phyloP scores from a whole-genome alignment of 2,113 vertebrate genomes.

The Columbina picui region DNA sequence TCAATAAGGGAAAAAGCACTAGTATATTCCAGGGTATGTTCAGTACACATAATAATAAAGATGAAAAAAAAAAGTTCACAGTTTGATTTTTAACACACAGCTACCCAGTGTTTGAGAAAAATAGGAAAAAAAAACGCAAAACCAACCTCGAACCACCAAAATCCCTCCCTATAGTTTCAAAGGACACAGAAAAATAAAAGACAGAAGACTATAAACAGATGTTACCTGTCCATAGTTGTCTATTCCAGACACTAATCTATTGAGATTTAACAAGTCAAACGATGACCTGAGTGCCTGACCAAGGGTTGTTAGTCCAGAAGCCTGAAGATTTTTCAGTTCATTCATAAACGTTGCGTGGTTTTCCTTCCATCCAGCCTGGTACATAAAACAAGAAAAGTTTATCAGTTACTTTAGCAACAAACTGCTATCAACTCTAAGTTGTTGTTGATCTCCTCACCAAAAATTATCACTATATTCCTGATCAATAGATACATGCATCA shows the following conservation, averaged over 20 bases:
- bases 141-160: neutral
- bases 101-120: neutral
- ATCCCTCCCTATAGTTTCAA: neutral
- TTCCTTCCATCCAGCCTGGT: slow-evolving; percentile 96
- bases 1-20: neutral
- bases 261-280: slow-evolving; percentile 98
- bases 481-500: neutral
- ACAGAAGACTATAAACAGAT: neutral
- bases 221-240: slow-evolving; percentile 99
- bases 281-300: slow-evolving; percentile 94
- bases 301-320: slow-evolving; percentile 92
- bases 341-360: slow-evolving; percentile 98
- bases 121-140: neutral
- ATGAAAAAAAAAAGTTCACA: neutral
- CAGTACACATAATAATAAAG: neutral
- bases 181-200: neutral
- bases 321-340: slow-evolving; percentile 97
- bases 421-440: neutral
- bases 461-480: neutral
- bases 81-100: neutral
- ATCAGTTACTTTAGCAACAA: slow-evolving; percentile 9
- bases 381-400: neutral
- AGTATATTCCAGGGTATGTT: neutral
- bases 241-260: slow-evolving; percentile 97
- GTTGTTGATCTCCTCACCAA: neutral